Evolutionary conservation across 2,797 vertebrate species (phyloP), one percentile per base, ranked within the genome.

Genomic region (Periparus ater): DNA sequence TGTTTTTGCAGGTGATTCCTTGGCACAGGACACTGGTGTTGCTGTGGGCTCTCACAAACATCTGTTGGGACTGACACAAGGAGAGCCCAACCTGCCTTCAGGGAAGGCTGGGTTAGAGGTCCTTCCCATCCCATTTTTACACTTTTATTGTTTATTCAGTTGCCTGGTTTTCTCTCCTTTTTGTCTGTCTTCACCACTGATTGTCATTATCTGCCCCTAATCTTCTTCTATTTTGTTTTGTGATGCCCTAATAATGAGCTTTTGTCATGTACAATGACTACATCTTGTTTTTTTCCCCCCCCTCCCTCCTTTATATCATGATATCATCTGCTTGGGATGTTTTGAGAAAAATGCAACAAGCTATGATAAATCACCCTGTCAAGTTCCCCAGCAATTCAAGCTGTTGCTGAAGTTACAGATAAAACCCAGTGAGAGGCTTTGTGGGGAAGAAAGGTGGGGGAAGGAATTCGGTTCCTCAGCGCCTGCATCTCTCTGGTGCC

Each of bases 341-440:
- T 93, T 62, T 40, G 82, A 93, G 95, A 58, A 89, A 93, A 93
- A 96, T 53, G 79, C 96, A 96, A 93, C 93, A 89, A 96, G 93
- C 89, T 72, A 80, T 94, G 93, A 95, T 96, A 96, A 96, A 96
- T 97, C 93, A 92, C 93, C 92, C 77, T 96, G 95, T 97, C 96
- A 96, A 91, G 89, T 44, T 85, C 51, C 73, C 42, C 75, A 23
- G 89, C 40, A 95, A 91, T 85, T 93, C 92, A 96, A 94, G 92
- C 93, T 95, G 92, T 75, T 94, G 89, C 89, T 93, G 85, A 96
- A 97, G 93, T 85, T 89, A 85, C 47, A 57, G 93, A 78, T 88
- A 83, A 89, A 96, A 96, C 86, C 79, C 91, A 89, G 78, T 7
- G 55, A 89, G 84, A 79, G 25, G 42, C 76, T 94, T 95, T n/a